phyloP scores from a whole-genome alignment of 2,888 invertebrate species.

The Cephus sareptanus region DNA sequence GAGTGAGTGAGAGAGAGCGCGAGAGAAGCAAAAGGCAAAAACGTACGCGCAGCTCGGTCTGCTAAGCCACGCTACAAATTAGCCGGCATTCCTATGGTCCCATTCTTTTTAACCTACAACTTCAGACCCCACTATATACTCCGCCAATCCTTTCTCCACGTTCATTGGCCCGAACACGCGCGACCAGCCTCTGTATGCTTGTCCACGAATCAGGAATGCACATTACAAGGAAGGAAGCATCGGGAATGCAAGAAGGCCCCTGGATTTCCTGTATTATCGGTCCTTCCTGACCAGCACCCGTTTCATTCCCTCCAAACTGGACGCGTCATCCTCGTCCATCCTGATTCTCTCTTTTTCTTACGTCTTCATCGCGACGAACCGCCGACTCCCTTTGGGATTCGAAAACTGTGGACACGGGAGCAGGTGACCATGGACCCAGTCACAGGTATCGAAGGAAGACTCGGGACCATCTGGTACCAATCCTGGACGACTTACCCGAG shows the following conservation, averaged over 20 bases:
- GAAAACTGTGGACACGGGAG: neutral
- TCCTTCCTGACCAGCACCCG: neutral
- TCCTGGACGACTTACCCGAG: neutral
- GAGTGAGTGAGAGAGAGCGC: too few relatives aligned
- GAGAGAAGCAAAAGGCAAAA: neutral
- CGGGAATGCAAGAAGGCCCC: neutral
- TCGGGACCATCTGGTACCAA: neutral
- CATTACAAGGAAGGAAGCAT: neutral
- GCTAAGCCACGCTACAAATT: slow-evolving; percentile 4
- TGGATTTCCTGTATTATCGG: neutral
- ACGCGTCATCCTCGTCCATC: neutral
- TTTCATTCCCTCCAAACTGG: neutral
- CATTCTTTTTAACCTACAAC: neutral
- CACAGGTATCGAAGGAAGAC: neutral
- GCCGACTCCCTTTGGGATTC: neutral
- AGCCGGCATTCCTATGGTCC: slow-evolving; percentile 7
- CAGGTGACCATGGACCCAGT: too few relatives aligned
- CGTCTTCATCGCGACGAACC: neutral
- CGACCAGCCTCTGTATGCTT: neutral
- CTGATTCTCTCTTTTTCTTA: neutral
- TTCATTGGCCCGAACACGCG: neutral
- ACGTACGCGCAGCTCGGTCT: neutral
- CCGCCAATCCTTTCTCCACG: neutral
- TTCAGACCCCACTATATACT: neutral
- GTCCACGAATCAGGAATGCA: neutral